Evolutionary conservation across 2,113 vertebrate species (phyloP).

Genomic region (Poecilia latipinna): DNA sequence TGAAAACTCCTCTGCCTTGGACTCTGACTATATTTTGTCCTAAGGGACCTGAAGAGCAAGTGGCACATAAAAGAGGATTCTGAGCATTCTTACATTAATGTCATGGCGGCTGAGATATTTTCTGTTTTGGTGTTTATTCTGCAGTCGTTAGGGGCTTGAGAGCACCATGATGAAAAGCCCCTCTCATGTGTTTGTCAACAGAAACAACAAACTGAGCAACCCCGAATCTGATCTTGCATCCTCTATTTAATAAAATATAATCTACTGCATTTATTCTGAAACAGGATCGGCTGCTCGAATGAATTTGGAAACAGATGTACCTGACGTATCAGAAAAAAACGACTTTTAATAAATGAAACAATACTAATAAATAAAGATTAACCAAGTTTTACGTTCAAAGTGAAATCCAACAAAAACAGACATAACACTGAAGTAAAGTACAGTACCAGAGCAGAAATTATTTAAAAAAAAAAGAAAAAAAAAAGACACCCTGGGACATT

Average conservation of each 20-base stretch:
- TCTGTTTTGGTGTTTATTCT: constrained; percentile 42
- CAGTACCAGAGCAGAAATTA: constrained; percentile 69
- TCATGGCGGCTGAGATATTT: constrained; percentile 25
- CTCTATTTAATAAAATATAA: not conserved
- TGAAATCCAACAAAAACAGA: constrained; percentile 69
- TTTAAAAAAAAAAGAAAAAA: constrained; percentile 27
- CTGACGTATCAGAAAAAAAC: constrained; percentile 64
- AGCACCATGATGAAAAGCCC: constrained; percentile 44
- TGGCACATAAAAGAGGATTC: not conserved
- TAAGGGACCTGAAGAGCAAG: constrained; percentile 18
- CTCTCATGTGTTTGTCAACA: constrained; percentile 39
- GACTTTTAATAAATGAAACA: constrained; percentile 77
- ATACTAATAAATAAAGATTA: constrained; percentile 81
- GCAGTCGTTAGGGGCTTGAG: constrained; percentile 57
- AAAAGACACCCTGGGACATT: constrained; percentile 62
- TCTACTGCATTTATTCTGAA: not conserved
- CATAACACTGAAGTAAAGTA: constrained; percentile 68
- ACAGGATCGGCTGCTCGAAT: no score
- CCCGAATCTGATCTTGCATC: constrained; percentile 14
- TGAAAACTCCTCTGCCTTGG: constrained; percentile 5
- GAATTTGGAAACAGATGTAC: constrained; percentile 8
- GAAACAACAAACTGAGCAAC: constrained; percentile 47
- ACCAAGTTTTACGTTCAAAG: constrained; percentile 76
- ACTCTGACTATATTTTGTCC: constrained; percentile 19
- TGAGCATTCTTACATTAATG: constrained; percentile 24